Base-by-base conservation (phyloP, 1,140 invertebrate genomes). In the Zaprionus africanus region DNA sequence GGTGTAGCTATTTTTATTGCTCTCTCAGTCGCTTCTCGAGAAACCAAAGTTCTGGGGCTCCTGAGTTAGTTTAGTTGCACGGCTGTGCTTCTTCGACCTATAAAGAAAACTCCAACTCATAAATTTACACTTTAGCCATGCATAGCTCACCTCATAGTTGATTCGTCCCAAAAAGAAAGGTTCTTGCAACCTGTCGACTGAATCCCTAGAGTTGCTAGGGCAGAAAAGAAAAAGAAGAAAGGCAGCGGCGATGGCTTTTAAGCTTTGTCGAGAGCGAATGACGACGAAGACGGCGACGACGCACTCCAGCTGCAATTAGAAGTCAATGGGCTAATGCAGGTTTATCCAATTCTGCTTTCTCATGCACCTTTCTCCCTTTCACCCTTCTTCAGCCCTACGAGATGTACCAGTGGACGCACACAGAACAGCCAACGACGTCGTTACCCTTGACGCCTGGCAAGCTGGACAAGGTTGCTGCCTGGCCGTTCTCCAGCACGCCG, bases 331-430 rank as follows among this genome's bases (percentile, higher is more conserved):
- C 64, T 76, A 85, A 76, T 61, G 53, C 61, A 65, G 62, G 65
- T 69, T 77, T 64, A 71, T 58, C 71, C 17, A 54, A 36, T 34
- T 59, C 68, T 46, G 12, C 15, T 22, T 28, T 56, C 36, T 17
- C 49, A 19, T 51, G 5, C 31, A 41, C 24, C 17, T 43, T 31
- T 34, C 11, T 62, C 68, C 34, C 15, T 28, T 28, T 28, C 19
- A 2, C 60, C 69, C 56, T 51, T 64, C 13, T 95, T 41, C 93
- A 98, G 97, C 95, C 96, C 61, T 96, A 97, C 92, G 94, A 97
- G 80, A 97, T 97, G 95, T 98, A 98, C 92, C 97, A 96, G 90
- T 98, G 97, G 97, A 95, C 96, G 24, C 96, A 97, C 88, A 96
- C 96, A 58, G 96, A 97, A 91, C 92, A 94, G 26, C 94, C 95